Base-by-base conservation (phyloP, 2,797 vertebrate genomes). In the Psittacula derbiana region DNA sequence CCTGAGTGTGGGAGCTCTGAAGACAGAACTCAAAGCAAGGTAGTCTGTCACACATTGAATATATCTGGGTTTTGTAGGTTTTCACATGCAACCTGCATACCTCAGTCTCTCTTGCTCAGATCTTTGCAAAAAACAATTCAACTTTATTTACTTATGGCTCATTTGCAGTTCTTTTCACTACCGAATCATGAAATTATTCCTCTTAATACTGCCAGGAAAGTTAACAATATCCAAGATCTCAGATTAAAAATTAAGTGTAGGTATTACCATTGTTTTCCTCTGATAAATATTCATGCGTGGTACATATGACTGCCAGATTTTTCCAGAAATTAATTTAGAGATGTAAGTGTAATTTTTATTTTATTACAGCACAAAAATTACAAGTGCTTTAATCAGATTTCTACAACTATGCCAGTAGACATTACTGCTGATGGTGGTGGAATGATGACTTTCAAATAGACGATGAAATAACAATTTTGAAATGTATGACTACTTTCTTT, bases 161-260 rank as follows among this genome's bases (percentile, higher is more conserved):
- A 74, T 93, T 93, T 93, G 49, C 52, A 86, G 90, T 74, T 88
- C 52, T 90, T 86, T 90, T 74, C 80, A 64, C 55, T 65, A 74
- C 90, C 66, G 7, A 92, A 95, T 95, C 75, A 94, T 62, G 78
- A 70, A 93, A 86, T 90, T 88, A 91, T 72, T 93, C 72, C 27
- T 86, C 76, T 73, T 92, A 88, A 91, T 90, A 60, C 38, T 92
- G 25, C 23, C 52, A 70, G 80, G 25, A 71, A 86, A 92, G 55
- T 83, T 90, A 94, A 87, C 90, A 91, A 73, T 33, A 95, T 47
- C 74, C 43, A 70, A 44, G 71, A 92, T 94, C 66, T 73, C 79
- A 82, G 43, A 69, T 55, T 88, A 94, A 93, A 81, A 71, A 76
- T 82, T 88, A 96, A 92, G 74, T 86, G 86, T 61, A 57, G 3